Conservation (phyloP, 2,888 invertebrate genomes). For the Drosophila helvetica region DNA sequence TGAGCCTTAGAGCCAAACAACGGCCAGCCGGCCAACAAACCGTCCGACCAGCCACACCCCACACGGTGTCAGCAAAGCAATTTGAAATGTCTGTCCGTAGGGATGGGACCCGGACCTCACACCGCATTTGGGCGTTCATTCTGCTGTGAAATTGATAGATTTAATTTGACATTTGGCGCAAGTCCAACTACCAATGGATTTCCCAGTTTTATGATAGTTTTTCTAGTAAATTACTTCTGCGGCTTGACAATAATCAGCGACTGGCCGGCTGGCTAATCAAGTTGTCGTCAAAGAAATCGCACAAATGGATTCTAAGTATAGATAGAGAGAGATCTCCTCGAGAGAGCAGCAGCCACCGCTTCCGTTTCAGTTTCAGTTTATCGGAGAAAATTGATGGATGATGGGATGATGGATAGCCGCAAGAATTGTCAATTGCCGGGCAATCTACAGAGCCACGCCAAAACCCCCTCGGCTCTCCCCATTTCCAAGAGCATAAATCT, state of each 20-base stretch:
- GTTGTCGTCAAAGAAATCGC: conserved; percentile 76
- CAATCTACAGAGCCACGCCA: conserved; percentile 29
- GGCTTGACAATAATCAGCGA: conserved; percentile 55
- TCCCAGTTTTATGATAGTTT: conserved; percentile 17
- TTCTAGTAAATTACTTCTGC: conserved; percentile 71
- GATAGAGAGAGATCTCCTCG: conserved; percentile 48
- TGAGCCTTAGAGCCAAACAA: conserved; percentile 28
- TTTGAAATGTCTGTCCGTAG: conserved; percentile 65
- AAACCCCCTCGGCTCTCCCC: not conserved
- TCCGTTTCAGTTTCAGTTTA: conserved; percentile 78
- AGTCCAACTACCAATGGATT: conserved; percentile 23
- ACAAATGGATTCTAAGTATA: conserved; percentile 71
- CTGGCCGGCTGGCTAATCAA: conserved; percentile 61
- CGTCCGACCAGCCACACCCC: conserved; percentile 56
- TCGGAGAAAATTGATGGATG: conserved; percentile 68
- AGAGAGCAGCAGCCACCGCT: conserved; percentile 71
- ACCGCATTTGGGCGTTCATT: conserved; percentile 68
- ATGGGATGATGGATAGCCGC: conserved; percentile 35
- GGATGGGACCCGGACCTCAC: conserved; percentile 37
- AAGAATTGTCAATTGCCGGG: conserved; percentile 34
- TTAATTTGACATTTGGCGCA: conserved; percentile 66
- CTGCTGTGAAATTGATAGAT: conserved; percentile 68
- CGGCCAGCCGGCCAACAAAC: not conserved
- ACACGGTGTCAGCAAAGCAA: conserved; percentile 77
- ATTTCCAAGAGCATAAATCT: conserved; percentile 1